Evolutionary conservation across 2,888 invertebrate species (phyloP).

Genomic region (Deilephila elpenor): DNA sequence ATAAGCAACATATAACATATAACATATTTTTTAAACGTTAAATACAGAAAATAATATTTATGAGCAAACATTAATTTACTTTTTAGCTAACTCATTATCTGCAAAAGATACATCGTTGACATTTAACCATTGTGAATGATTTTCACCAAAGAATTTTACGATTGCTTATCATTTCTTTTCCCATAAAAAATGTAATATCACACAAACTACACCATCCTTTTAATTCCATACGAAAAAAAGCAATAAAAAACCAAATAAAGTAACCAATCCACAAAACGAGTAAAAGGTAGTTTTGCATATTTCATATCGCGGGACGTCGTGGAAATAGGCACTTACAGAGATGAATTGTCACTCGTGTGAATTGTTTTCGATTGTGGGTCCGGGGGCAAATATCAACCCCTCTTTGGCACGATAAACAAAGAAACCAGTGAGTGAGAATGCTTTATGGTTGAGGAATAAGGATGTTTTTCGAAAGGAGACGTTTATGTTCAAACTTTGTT

Average conservation of each 20-base stretch:
- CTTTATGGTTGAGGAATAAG: conserved; percentile 2
- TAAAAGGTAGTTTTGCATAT: conserved; percentile 73
- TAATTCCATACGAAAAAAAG: conserved; percentile 34
- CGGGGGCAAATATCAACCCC: conserved; percentile 25
- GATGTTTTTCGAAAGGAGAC: not conserved
- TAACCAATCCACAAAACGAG: conserved; percentile 60
- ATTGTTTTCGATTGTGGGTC: conserved; percentile 56
- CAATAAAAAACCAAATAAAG: conserved; percentile 52
- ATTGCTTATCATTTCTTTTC: too few species aligned
- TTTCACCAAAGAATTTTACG: too few species aligned
- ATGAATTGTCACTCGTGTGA: conserved; percentile 76
- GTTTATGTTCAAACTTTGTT: not conserved
- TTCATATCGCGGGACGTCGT: conserved; percentile 57
- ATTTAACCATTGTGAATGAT: too few species aligned
- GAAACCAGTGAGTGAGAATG: conserved; percentile 12
- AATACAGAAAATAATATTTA: too few species aligned
- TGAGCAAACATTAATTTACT: too few species aligned
- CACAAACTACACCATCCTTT: conserved; percentile 15
- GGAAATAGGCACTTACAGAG: conserved; percentile 66
- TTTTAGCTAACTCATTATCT: too few species aligned
- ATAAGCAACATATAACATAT: not conserved
- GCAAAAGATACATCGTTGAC: too few species aligned
- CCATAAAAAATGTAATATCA: conserved; percentile 22
- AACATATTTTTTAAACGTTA: too few species aligned
- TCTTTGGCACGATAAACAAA: conserved; percentile 19